phyloP scores from a whole-genome alignment of 1,140 invertebrate species.

The Radopholus similis region DNA sequence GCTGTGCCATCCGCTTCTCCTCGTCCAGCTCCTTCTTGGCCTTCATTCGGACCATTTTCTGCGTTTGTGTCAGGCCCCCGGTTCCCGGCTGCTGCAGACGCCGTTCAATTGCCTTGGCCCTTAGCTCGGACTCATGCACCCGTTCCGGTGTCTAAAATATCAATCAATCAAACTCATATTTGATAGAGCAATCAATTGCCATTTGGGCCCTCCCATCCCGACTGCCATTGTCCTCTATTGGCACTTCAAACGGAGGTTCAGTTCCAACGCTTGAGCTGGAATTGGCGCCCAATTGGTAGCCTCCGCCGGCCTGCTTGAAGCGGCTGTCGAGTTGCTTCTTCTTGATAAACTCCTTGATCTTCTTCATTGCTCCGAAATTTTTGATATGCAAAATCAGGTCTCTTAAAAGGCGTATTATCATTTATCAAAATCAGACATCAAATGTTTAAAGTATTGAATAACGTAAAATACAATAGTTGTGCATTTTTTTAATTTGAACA shows the following conservation, averaged over 20 bases:
- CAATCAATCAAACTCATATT: slow-evolving; percentile 2
- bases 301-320: slow-evolving; percentile 22
- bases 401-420: not conserved
- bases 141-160: not conserved
- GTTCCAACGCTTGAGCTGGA: not conserved
- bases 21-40: slow-evolving; percentile 42
- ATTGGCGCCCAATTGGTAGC: slow-evolving; percentile 1
- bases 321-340: slow-evolving; percentile 26
- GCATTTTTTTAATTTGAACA: no score
- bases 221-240: not conserved
- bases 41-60: slow-evolving; percentile 27
- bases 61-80: slow-evolving; percentile 12
- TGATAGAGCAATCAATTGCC: not conserved
- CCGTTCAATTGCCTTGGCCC: slow-evolving; percentile 8
- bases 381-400: not conserved
- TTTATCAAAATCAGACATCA: not conserved
- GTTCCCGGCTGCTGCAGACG: not conserved
- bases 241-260: not conserved
- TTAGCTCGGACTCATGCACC: not conserved
- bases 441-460: not conserved
- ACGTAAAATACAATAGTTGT: not conserved
- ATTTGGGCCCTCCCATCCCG: not conserved
- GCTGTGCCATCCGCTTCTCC: slow-evolving; percentile 34
- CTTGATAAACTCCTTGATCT: slow-evolving; percentile 35
- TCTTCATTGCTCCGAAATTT: slow-evolving; percentile 13